Conservation (phyloP, 2,113 vertebrate genomes). For the Gavia stellata region DNA sequence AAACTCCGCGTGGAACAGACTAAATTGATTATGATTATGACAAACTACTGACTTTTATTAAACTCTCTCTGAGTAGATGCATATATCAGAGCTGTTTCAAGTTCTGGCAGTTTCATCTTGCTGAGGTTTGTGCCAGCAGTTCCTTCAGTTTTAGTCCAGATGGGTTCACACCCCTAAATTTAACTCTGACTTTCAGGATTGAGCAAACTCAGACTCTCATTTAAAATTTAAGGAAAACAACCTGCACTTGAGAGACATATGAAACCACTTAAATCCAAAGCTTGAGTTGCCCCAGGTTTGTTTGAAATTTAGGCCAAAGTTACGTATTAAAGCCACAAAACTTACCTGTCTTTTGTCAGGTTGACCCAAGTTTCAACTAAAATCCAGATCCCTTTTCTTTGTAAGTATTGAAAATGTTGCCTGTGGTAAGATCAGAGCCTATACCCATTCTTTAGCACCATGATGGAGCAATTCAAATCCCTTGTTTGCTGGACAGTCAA, state of each 20-base stretch:
- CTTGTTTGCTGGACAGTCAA: background rate
- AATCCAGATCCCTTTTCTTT: background rate
- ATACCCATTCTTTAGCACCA: background rate
- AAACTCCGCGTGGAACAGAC: background rate
- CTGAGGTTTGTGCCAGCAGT: slow-evolving; percentile 38
- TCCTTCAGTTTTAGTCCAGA: slow-evolving; percentile 9
- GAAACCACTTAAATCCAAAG: slow-evolving; percentile 46
- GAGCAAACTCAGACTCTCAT: background rate
- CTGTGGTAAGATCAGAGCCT: background rate
- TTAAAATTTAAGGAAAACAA: slow-evolving; percentile 41
- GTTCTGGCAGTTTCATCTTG: slow-evolving; percentile 10
- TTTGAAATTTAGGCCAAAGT: slow-evolving; percentile 45
- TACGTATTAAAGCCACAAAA: slow-evolving; percentile 17
- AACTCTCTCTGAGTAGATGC: background rate
- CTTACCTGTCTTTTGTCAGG: slow-evolving; percentile 52
- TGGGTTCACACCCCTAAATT: slow-evolving; percentile 39
- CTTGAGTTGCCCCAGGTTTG: background rate
- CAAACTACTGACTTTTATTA: background rate
- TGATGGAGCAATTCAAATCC: background rate
- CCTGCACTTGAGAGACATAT: background rate
- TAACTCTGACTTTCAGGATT: slow-evolving; percentile 19
- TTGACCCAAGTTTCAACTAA: slow-evolving; percentile 17
- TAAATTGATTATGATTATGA: background rate
- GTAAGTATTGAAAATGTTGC: background rate
- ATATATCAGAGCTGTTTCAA: background rate